phyloP scores from a whole-genome alignment of 2,797 vertebrate species.

The Chiroxiphia lanceolata region DNA sequence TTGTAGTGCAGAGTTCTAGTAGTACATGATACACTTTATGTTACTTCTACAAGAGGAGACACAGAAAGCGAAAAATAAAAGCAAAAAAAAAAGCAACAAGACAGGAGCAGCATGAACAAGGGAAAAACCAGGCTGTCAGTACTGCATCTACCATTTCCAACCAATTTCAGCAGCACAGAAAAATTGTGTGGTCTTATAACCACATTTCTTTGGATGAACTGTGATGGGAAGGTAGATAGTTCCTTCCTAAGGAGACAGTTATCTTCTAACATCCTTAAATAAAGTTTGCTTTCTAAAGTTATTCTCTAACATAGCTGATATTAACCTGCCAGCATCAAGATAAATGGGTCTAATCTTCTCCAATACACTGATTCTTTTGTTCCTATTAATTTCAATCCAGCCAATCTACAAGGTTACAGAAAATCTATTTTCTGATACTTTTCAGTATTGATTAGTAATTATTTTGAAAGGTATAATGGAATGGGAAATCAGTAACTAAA shows the following conservation, averaged over 20 bases:
- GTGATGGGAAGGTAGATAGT: not conserved
- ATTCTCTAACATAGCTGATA: not conserved
- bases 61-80: not conserved
- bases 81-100: not conserved
- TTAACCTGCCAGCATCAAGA: not conserved
- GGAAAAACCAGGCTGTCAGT: not conserved
- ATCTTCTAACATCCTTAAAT: not conserved
- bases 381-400: slow-evolving; percentile 17
- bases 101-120: not conserved
- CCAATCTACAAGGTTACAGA: not conserved
- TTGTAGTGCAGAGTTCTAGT: not conserved
- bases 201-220: not conserved
- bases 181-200: not conserved
- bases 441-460: slow-evolving; percentile 19
- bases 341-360: not conserved
- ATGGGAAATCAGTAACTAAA: slow-evolving; percentile 6
- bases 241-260: not conserved
- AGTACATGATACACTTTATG: rapidly evolving
- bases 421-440: slow-evolving; percentile 22
- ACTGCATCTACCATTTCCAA: not conserved
- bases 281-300: slow-evolving; percentile 1
- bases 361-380: slow-evolving; percentile 7
- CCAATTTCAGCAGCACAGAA: not conserved
- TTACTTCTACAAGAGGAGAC: not conserved
- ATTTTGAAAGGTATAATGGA: not conserved